phyloP scores from a whole-genome alignment of 2,113 vertebrate genomes.

The Stercorarius parasiticus region DNA sequence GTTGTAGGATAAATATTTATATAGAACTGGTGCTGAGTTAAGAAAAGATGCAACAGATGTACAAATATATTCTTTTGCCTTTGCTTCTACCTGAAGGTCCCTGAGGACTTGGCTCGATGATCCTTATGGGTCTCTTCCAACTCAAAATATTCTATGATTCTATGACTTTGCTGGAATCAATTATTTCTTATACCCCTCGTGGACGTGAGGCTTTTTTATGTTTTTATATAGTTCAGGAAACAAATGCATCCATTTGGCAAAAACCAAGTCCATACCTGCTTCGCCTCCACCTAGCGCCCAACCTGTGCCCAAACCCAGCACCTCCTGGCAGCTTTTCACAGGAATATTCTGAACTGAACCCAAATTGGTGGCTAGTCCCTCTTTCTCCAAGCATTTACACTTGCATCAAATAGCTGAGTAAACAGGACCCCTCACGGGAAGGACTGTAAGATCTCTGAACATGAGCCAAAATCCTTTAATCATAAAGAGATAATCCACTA shows the following conservation, averaged over 20 bases:
- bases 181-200: neutral
- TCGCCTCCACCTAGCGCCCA: neutral
- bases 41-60: neutral
- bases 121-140: neutral
- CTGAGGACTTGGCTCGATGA: neutral
- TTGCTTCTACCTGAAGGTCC: neutral
- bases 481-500: constrained; percentile 39
- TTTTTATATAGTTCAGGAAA: neutral
- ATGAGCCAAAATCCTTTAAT: constrained; percentile 44
- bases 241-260: neutral
- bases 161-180: neutral
- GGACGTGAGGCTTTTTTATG: neutral
- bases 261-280: neutral
- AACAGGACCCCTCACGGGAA: constrained; percentile 7
- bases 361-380: neutral
- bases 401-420: neutral
- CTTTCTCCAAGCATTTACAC: neutral
- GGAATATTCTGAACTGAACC: neutral
- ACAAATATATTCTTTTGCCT: neutral
- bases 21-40: neutral
- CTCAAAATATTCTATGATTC: neutral
- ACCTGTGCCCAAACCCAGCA: neutral
- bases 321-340: neutral
- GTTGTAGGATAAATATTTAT: neutral
- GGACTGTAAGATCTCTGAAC: constrained; percentile 2